phyloP scores from a whole-genome alignment of 2,797 vertebrate species.

The Peromyscus attwateri region DNA sequence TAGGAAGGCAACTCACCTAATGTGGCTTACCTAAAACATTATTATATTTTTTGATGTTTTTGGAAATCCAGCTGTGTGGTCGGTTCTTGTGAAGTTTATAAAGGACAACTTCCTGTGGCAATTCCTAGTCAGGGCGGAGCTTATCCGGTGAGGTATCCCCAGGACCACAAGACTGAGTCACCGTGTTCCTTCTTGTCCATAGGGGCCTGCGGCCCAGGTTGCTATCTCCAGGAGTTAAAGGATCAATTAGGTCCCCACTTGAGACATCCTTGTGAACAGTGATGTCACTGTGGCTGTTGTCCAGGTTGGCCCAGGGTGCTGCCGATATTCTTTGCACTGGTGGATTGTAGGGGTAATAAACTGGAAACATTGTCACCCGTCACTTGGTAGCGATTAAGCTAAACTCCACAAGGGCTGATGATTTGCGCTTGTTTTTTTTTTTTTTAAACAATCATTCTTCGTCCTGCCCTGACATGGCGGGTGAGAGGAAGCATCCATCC shows the following conservation, averaged over 20 bases:
- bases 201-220: background rate
- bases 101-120: background rate
- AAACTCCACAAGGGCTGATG: background rate
- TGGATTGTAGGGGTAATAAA: background rate
- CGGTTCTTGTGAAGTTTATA: background rate
- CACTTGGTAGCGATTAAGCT: background rate
- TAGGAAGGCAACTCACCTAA: background rate
- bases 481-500: background rate
- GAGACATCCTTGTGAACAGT: background rate
- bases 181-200: background rate
- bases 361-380: background rate
- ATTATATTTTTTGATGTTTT: background rate
- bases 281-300: fast-evolving
- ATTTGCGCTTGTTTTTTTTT: background rate
- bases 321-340: background rate
- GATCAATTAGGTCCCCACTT: background rate
- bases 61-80: background rate
- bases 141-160: background rate
- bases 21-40: background rate
- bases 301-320: background rate
- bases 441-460: background rate
- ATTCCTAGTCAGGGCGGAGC: background rate
- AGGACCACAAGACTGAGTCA: background rate
- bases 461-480: background rate
- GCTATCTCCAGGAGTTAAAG: background rate